A percentile compares a stretch with the other conserved stretches of the same genome.
Conservation (phyloP, 2,113 vertebrate genomes). For the Phaethornis superciliosus region DNA sequence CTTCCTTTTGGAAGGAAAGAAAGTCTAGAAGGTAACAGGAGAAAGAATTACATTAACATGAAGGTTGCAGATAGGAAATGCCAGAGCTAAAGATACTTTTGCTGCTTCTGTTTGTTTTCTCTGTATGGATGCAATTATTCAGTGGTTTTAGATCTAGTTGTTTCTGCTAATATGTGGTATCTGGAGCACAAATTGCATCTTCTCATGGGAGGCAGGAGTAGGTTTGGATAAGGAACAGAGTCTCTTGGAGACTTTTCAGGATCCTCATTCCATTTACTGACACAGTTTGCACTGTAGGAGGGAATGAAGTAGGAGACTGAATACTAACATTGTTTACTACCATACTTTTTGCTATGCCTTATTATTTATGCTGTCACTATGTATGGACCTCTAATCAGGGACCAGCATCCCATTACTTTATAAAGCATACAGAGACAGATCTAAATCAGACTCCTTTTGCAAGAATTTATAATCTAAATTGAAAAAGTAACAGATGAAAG, state of each 20-base stretch:
- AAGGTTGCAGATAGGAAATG: fast-evolving
- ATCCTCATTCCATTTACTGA: not conserved
- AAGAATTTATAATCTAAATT: not conserved
- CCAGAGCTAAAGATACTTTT: not conserved
- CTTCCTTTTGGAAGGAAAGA: not conserved
- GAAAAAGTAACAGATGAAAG: not conserved
- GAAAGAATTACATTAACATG: not conserved
- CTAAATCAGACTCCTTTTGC: not conserved
- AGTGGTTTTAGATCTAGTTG: not conserved
- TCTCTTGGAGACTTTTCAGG: not conserved
- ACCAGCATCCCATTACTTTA: not conserved
- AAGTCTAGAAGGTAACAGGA: not conserved
- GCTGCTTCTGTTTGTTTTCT: not conserved
- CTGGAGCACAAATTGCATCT: not conserved
- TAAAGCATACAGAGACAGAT: not conserved
- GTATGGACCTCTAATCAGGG: not conserved
- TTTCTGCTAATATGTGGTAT: not conserved
- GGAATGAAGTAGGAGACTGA: not conserved
- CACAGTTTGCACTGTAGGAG: not conserved
- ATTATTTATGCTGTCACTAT: not conserved
- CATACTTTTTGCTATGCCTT: not conserved
- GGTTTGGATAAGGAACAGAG: not conserved
- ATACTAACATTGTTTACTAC: not conserved
- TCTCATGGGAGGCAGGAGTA: not conserved
- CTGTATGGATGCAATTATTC: not conserved